Evolutionary conservation across 2,888 invertebrate genomes (phyloP), one percentile per base, ranked within the genome.

Genomic region (Drosophila ochracea): DNA sequence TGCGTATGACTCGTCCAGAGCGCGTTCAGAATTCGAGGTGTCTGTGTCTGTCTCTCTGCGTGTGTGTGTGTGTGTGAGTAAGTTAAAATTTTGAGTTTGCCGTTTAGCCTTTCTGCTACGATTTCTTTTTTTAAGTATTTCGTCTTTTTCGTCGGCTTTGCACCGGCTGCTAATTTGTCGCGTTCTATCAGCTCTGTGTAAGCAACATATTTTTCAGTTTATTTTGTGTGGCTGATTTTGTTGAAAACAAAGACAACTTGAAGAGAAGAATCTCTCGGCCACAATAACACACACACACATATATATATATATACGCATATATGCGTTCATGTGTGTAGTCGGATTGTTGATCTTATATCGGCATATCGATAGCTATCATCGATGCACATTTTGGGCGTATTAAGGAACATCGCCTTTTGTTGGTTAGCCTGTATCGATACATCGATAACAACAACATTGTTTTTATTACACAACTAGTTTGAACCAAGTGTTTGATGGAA

Each of bases 321-420:
- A 16, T 31, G 25, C n/a, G 55, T 37, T 41, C 55, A 57, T 57
- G n/a, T 57, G 30, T 41, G 21, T 31, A 50, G 57, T 64, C n/a
- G 71, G 55, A 61, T 78, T 78, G 78, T 78, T 78, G 78, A 75
- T 78, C 47, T 62, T 68, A n/a, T 78, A 78, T 78, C 78, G 78
- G 68, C 75, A 66, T n/a, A 75, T 78, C 78, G 73, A 66, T 71
- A 37, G 39, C 4, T 28, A 13, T 9, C 1, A 28, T 41, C 55
- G 55, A 16, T 55, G 19, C 28, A 39, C 30, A 25, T 25, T 47
- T 47, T 47, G 47, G 47, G 47, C 21, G 47, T 47, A 25, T 47
- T 47, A 25, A 47, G 16, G 21, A 6, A 21, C 0, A 43, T 43
- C 11, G 5, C 9, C 25, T 4, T 2, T 16, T 25, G 1, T 47